phyloP scores from a whole-genome alignment of 2,888 invertebrate species.

The Apocheima hispidaria region DNA sequence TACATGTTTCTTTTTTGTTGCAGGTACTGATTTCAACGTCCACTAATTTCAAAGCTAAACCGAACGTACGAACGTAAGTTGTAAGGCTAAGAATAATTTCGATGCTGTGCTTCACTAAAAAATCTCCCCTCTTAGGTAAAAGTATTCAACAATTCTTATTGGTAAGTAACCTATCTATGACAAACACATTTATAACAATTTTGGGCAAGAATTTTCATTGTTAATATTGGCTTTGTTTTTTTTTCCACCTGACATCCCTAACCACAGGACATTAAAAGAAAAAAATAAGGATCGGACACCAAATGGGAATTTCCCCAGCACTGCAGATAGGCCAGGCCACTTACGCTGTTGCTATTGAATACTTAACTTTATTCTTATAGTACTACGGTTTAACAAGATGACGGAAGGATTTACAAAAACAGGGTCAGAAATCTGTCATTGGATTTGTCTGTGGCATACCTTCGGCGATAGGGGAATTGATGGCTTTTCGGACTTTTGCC shows the following conservation, averaged over 20 bases:
- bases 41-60: not conserved
- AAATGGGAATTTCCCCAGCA: constrained; percentile 54
- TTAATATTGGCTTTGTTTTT: not conserved
- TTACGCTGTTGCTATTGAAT: constrained; percentile 31
- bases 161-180: not conserved
- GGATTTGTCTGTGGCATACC: constrained; percentile 59
- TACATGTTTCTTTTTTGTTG: constrained; percentile 17
- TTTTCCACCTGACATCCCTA: constrained; percentile 38
- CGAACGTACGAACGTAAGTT: not conserved
- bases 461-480: constrained; percentile 48
- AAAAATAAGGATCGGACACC: constrained; percentile 50
- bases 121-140: too few relatives aligned
- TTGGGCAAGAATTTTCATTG: not conserved
- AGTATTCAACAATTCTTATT: too few relatives aligned
- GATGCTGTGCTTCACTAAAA: too few relatives aligned
- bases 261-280: constrained; percentile 45
- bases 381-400: constrained; percentile 30
- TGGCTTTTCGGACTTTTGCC: constrained; percentile 43
- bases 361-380: constrained; percentile 18
- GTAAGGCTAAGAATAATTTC: not conserved
- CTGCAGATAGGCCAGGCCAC: constrained; percentile 47
- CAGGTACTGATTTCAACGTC: constrained; percentile 18
- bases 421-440: constrained; percentile 57
- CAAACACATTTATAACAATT: not conserved
- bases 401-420: constrained; percentile 42